Conservation (phyloP, 1,140 invertebrate genomes). For the Cyclina sinensis region DNA sequence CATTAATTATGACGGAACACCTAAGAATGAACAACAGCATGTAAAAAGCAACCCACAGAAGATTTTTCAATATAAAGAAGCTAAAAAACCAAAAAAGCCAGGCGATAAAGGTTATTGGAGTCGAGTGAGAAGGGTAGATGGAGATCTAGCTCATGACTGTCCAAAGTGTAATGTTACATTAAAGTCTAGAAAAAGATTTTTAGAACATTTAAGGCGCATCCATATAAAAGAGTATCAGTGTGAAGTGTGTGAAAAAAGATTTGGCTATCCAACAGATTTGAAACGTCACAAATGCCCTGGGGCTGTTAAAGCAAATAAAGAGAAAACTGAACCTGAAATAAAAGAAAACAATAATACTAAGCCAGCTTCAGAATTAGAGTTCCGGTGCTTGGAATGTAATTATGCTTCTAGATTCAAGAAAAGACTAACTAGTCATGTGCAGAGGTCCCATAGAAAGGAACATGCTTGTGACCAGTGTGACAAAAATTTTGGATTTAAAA, state of each 20-base stretch:
- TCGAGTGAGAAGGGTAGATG: slow-evolving; percentile 38
- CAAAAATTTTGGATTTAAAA: slow-evolving; percentile 74
- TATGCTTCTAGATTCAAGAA: not conserved
- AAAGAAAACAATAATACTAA: not conserved
- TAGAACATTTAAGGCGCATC: slow-evolving; percentile 43
- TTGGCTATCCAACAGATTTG: slow-evolving; percentile 63
- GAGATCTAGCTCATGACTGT: slow-evolving; percentile 25
- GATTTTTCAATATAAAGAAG: not conserved
- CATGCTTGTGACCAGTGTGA: slow-evolving; percentile 73
- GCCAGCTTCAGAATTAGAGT: not conserved
- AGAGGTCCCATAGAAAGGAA: slow-evolving; percentile 12
- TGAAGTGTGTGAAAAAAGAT: slow-evolving; percentile 45
- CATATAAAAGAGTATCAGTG: slow-evolving; percentile 57
- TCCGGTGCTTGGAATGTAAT: slow-evolving; percentile 50
- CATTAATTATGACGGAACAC: not conserved
- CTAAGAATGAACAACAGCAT: not conserved
- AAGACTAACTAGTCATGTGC: slow-evolving; percentile 13
- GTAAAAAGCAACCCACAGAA: not conserved
- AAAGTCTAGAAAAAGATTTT: slow-evolving; percentile 54
- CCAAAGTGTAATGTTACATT: slow-evolving; percentile 44
- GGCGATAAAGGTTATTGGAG: slow-evolving; percentile 61
- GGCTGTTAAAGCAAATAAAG: not conserved
- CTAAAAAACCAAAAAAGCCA: not conserved
- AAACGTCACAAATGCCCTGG: slow-evolving; percentile 34
- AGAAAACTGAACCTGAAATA: not conserved